Base-by-base conservation (phyloP, 2,888 invertebrate species). In the Lasioglossum lativentre region DNA sequence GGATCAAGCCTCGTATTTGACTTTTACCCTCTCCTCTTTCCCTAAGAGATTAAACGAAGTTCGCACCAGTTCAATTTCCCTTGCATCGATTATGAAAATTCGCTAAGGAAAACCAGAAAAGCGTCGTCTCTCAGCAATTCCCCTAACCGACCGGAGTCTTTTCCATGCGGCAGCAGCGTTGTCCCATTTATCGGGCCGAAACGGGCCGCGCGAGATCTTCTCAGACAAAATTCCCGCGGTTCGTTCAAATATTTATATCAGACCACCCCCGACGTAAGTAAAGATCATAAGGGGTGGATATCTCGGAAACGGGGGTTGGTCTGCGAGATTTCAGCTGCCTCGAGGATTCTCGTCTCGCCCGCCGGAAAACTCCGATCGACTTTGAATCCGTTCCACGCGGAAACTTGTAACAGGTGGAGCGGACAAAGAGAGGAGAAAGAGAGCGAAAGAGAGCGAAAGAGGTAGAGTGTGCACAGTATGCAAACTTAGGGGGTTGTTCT, bases 381-480 rank as follows among this genome's bases (percentile, higher is more conserved):
- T 79, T 74, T 71, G 74, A 79, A 83, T 79, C 83, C 70, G 66
- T 85, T 83, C 76, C 77, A 85, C 79, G 83, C 63, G 72, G 59
- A 68, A 76, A 76, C 68, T 79, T 79, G 40, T 78, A 38, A 52
- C 75, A 63, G 45, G 6, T 45, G 52, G 56, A 59, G 27, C 27
- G 59, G 27, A 30, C 59, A 27, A 16, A 27, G 59, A 59, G 59
- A 16, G 16, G 5, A 59, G 59, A 27, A 59, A 27, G 27, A 59
- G 27, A n/a, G 56, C 0, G 4, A 56, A 2, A 4, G 59, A 27
- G 14, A 4, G 27, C n/a, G n/a, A n/a, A n/a, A n/a, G n/a, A n/a
- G n/a, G n/a, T n/a, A 12, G 27, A 59, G 14, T 27, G 16, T 27
- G 59, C 59, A 16, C 59, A 14, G 59, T 6, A 4, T 59, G 30